A percentile compares a stretch with the other conserved stretches of the same genome.
These are phyloP conservation scores for Leptinotarsa rubiginosa DNA, from an alignment of 2,888 invertebrate species.

Conservation along the genomic window DNA sequence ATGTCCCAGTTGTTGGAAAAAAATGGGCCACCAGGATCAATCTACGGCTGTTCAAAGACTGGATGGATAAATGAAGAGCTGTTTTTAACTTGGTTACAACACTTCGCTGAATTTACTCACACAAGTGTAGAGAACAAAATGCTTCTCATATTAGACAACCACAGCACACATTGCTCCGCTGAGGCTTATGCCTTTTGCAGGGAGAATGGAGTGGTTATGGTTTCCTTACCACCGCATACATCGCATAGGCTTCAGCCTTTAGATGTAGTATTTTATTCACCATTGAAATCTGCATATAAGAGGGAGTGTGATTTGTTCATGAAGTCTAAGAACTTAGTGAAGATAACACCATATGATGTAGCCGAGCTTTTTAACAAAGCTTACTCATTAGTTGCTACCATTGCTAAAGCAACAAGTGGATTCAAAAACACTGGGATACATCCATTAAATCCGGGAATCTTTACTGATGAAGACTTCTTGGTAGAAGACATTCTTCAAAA, in stretches of 20 bases:
- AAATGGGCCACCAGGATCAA: conserved; percentile 29
- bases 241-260: conserved; percentile 45
- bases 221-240: conserved; percentile 44
- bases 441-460: too few species aligned
- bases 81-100: conserved; percentile 42
- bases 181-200: conserved; percentile 36
- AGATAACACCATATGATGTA: conserved; percentile 27
- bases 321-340: conserved; percentile 14
- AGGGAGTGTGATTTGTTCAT: conserved; percentile 38
- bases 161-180: conserved; percentile 37
- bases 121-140: conserved; percentile 20
- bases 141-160: conserved; percentile 39
- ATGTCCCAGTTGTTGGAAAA: conserved; percentile 32
- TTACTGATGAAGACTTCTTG: too few species aligned
- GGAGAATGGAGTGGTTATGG: conserved; percentile 37
- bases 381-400: conserved; percentile 27
- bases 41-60: conserved; percentile 23
- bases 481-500: too few species aligned
- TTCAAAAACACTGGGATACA: too few species aligned
- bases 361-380: conserved; percentile 36
- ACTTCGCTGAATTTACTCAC: conserved; percentile 37
- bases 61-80: conserved; percentile 38
- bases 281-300: conserved; percentile 41
- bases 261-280: conserved; percentile 42
- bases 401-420: conserved; percentile 25